These are phyloP conservation scores for Melanotaenia maccullochi DNA, from an alignment of 2,797 vertebrate genomes.

Conservation along the genomic window DNA sequence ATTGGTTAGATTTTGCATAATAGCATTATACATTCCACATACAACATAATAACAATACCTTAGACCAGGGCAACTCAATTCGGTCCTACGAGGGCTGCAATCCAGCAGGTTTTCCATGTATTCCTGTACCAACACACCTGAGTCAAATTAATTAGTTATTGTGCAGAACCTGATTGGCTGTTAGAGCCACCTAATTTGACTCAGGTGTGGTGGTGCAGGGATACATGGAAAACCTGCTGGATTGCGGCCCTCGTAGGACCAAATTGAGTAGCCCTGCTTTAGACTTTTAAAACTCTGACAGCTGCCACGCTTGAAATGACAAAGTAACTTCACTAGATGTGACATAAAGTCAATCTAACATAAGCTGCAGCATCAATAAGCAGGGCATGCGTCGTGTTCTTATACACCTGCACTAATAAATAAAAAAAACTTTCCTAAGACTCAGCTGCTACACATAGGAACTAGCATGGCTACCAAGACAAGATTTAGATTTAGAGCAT, in stretches of 20 bases:
- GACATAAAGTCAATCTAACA: neutral
- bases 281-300: neutral
- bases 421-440: neutral
- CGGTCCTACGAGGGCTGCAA: too few relatives aligned
- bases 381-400: neutral
- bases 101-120: too few relatives aligned
- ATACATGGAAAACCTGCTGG: too few relatives aligned
- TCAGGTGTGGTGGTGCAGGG: too few relatives aligned
- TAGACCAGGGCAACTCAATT: neutral
- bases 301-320: slow-evolving; percentile 8
- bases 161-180: too few relatives aligned
- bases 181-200: too few relatives aligned
- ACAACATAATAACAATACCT: neutral
- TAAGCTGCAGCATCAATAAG: slow-evolving; percentile 1
- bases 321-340: slow-evolving; percentile 2
- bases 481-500: slow-evolving; percentile 3
- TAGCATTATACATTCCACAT: neutral
- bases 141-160: too few relatives aligned
- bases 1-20: slow-evolving; percentile 8
- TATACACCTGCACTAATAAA: neutral
- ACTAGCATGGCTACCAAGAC: neutral
- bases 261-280: too few relatives aligned
- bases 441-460: neutral
- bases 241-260: too few relatives aligned
- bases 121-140: too few relatives aligned